These are phyloP conservation scores for Struthio camelus DNA, from an alignment of 2,113 vertebrate species.

Conservation along the genomic window DNA sequence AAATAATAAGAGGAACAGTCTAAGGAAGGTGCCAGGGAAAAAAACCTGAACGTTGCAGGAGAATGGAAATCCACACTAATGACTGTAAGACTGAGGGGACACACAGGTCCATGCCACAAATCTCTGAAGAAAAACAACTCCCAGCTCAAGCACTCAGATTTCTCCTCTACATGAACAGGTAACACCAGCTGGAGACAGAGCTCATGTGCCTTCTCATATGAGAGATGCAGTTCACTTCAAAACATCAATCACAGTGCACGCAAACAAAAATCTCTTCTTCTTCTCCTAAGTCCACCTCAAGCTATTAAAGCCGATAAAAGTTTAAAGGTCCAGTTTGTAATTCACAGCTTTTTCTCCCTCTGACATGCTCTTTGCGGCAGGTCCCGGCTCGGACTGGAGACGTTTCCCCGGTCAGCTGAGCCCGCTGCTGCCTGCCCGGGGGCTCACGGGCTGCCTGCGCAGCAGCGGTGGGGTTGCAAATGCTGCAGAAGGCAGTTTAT, in stretches of 20 bases:
- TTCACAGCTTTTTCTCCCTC: not conserved
- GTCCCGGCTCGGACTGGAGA: not conserved
- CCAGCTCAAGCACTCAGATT: not conserved
- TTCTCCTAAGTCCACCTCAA: not conserved
- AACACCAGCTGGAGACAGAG: not conserved
- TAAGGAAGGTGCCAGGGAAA: constrained; percentile 40
- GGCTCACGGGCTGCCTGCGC: not conserved
- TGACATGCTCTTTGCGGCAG: not conserved
- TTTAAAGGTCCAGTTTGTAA: not conserved
- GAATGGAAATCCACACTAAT: not conserved
- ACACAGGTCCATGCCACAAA: not conserved
- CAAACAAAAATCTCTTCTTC: not conserved
- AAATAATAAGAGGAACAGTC: constrained; percentile 51
- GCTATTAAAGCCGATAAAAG: not conserved
- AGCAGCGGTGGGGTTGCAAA: not conserved
- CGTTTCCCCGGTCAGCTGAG: not conserved
- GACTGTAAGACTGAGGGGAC: not conserved
- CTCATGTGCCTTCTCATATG: not conserved
- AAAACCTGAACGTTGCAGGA: not conserved
- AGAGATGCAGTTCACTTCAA: not conserved
- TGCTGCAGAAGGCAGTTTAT: rapidly evolving
- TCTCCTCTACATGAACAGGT: not conserved
- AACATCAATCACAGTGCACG: not conserved
- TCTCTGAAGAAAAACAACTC: not conserved
- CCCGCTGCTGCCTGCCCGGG: not conserved